Evolutionary conservation across 1,140 invertebrate genomes (phyloP).

Genomic region (Magallana angulata): DNA sequence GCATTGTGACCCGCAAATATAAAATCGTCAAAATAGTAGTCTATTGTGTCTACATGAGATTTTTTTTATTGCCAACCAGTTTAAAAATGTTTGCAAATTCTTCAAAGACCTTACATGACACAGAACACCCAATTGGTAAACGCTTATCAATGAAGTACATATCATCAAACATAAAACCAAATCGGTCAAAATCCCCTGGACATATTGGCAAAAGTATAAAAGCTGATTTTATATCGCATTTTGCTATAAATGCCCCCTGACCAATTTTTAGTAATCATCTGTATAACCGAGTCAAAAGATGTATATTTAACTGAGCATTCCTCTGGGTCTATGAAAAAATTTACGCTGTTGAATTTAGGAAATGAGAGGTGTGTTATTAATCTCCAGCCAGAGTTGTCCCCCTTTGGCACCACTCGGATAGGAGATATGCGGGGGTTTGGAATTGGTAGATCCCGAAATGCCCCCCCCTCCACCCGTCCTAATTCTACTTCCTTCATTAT

Average conservation of each 20-base stretch:
- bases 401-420: slow-evolving; percentile 47
- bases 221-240: too few relatives aligned
- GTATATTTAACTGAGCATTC: neutral
- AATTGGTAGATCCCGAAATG: slow-evolving; percentile 15
- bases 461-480: slow-evolving; percentile 27
- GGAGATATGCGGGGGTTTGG: too few relatives aligned
- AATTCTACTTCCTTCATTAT: slow-evolving; percentile 1
- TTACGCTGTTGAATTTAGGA: slow-evolving; percentile 6
- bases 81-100: slow-evolving; percentile 50
- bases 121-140: too few relatives aligned
- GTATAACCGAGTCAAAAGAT: neutral
- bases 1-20: slow-evolving; percentile 34
- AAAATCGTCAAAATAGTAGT: neutral
- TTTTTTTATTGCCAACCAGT: slow-evolving; percentile 36
- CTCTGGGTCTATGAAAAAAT: neutral
- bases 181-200: slow-evolving; percentile 45
- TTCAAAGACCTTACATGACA: slow-evolving; percentile 3
- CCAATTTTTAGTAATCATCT: neutral
- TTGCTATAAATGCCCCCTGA: slow-evolving; percentile 20
- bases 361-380: slow-evolving; percentile 48
- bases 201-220: slow-evolving; percentile 38
- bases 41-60: neutral
- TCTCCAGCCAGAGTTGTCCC: slow-evolving; percentile 29
- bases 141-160: too few relatives aligned
- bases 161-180: too few relatives aligned